Evolutionary conservation across 2,888 invertebrate species (phyloP).

Genomic region (Rhopalosiphum nymphaeae): DNA sequence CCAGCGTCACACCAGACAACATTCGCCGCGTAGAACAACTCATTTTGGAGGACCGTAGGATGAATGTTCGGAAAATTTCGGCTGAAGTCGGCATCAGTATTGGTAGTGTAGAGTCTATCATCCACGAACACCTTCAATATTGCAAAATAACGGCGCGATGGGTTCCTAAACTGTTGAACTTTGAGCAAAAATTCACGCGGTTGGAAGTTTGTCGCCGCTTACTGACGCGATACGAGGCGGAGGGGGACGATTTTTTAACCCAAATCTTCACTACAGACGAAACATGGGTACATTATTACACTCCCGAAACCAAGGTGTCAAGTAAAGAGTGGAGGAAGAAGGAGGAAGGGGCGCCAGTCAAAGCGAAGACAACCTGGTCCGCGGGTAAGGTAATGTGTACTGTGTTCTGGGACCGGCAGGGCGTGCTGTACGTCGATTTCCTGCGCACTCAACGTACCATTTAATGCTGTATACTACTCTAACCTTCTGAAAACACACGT

Average conservation of each 20-base stretch:
- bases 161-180: constrained; percentile 51
- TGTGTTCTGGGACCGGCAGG: constrained; percentile 42
- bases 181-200: constrained; percentile 49
- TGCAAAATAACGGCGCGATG: constrained; percentile 58
- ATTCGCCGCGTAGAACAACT: constrained; percentile 39
- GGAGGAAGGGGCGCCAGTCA: constrained; percentile 55
- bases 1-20: too few relatives aligned
- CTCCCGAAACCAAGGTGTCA: too few relatives aligned
- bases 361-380: constrained; percentile 44
- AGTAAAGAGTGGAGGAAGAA: constrained; percentile 22
- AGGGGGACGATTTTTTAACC: constrained; percentile 50
- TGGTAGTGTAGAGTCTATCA: constrained; percentile 35
- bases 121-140: constrained; percentile 44
- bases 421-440: constrained; percentile 39
- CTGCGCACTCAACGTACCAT: constrained; percentile 20
- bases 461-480: neutral
- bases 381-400: constrained; percentile 45
- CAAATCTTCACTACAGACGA: constrained; percentile 48
- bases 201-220: constrained; percentile 32
- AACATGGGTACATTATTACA: neutral
- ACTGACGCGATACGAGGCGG: constrained; percentile 50
- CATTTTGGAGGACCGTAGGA: constrained; percentile 45
- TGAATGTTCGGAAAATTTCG: constrained; percentile 48
- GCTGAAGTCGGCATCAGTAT: constrained; percentile 15
- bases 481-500: constrained; percentile 2